Conservation (phyloP, 2,888 invertebrate species). For the Erebia ligea region DNA sequence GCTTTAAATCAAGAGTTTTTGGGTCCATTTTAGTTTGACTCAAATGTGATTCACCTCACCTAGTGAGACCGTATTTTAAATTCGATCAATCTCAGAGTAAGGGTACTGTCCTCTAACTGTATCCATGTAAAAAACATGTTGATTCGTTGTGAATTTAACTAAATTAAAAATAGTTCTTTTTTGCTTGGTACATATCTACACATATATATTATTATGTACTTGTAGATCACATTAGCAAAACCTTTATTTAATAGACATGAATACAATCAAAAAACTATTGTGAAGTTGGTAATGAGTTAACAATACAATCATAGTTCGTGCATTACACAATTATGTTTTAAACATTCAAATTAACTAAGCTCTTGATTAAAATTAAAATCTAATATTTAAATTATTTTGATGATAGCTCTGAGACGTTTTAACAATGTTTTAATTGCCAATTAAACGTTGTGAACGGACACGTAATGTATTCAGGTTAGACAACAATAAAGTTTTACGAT, state of each 20-base stretch:
- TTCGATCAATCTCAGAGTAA: no score
- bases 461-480: slow-evolving; percentile 17
- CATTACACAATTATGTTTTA: not conserved
- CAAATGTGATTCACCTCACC: no score
- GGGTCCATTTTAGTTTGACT: no score
- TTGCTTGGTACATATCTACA: no score
- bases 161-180: no score
- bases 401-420: slow-evolving; percentile 16
- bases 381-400: slow-evolving; percentile 19
- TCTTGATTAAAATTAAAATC: slow-evolving; percentile 10
- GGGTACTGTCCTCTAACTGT: no score
- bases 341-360: not conserved
- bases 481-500: slow-evolving; percentile 26
- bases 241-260: not conserved
- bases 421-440: slow-evolving; percentile 17
- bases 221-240: not conserved
- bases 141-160: no score
- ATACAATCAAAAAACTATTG: not conserved
- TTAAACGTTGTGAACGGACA: slow-evolving; percentile 15
- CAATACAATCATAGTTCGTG: not conserved
- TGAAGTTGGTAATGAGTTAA: no score
- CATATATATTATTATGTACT: no score
- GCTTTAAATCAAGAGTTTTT: no score
- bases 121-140: no score
- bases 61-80: no score